These are phyloP conservation scores for Chrysina gloriosa DNA, from an alignment of 2,888 invertebrate genomes.

Conservation along the genomic window DNA sequence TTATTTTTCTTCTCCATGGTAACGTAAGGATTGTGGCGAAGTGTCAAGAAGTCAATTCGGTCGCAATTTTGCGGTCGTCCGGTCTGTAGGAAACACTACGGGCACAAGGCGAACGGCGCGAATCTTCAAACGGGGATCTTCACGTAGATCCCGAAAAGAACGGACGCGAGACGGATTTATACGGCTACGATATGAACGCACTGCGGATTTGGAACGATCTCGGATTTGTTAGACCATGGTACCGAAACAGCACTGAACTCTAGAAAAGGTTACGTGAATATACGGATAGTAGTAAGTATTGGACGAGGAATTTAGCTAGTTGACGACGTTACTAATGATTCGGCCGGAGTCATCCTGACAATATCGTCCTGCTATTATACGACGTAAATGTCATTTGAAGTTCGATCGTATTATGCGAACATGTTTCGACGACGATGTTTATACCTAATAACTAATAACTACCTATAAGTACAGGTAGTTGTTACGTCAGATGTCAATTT, in stretches of 20 bases:
- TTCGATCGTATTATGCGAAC: too few species aligned
- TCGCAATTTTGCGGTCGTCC: neutral
- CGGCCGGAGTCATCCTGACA: neutral
- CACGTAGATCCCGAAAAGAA: neutral
- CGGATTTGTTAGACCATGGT: slow-evolving; percentile 14
- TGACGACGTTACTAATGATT: too few species aligned
- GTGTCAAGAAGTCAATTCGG: neutral
- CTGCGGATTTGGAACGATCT: neutral
- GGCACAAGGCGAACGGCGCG: neutral
- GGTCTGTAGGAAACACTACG: too few species aligned
- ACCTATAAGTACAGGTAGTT: too few species aligned
- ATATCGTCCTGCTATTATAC: neutral
- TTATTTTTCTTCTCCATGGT: slow-evolving; percentile 40
- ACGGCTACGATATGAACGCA: neutral
- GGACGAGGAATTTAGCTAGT: neutral
- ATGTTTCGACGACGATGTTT: too few species aligned
- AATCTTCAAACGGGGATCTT: too few species aligned
- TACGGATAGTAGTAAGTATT: neutral
- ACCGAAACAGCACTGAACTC: slow-evolving; percentile 1
- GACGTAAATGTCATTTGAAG: slow-evolving; percentile 11
- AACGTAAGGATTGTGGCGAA: neutral
- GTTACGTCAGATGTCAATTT: slow-evolving; percentile 1
- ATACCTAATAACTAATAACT: too few species aligned
- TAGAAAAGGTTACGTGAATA: slow-evolving; percentile 12
- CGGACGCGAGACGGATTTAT: neutral